A percentile compares a stretch with the other conserved stretches of the same genome.
Conservation (phyloP, 2,888 invertebrate species). For the Synergus laeviventris region DNA sequence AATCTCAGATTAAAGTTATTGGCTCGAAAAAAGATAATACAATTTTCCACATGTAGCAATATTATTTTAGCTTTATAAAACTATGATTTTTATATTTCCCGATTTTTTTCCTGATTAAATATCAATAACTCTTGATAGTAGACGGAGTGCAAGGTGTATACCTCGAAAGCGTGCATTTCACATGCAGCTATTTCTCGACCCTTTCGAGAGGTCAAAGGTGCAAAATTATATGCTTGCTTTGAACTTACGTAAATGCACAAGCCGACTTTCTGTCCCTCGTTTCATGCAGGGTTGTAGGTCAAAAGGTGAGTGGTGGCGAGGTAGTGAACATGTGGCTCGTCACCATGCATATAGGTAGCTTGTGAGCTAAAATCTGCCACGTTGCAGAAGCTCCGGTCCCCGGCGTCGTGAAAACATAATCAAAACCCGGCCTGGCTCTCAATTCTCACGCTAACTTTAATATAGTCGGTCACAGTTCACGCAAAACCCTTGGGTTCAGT, state of each 20-base stretch:
- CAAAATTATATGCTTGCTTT: constrained; percentile 52
- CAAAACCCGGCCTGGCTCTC: constrained; percentile 50
- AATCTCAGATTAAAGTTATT: constrained; percentile 17
- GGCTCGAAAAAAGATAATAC: neutral
- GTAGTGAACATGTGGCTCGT: constrained; percentile 44
- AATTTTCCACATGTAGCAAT: too few relatives aligned
- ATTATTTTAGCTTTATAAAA: too few relatives aligned
- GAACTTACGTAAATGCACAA: constrained; percentile 55
- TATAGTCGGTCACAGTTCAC: constrained; percentile 32
- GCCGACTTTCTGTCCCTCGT: constrained; percentile 50
- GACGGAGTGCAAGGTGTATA: constrained; percentile 15
- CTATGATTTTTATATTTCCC: too few relatives aligned
- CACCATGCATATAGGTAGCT: constrained; percentile 43
- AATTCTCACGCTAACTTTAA: constrained; percentile 59
- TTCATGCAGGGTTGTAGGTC: constrained; percentile 58
- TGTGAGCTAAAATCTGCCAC: constrained; percentile 46
- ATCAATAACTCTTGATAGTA: neutral
- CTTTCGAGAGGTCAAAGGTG: constrained; percentile 41
- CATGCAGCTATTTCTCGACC: constrained; percentile 41
- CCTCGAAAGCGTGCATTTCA: constrained; percentile 8
- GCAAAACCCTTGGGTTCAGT: constrained; percentile 27
- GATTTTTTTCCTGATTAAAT: too few relatives aligned
- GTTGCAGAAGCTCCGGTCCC: constrained; percentile 42
- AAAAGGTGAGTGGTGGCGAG: constrained; percentile 64
- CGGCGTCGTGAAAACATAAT: constrained; percentile 63